These are phyloP conservation scores for Anguilla rostrata DNA, from an alignment of 2,113 vertebrate genomes.

Conservation along the genomic window DNA sequence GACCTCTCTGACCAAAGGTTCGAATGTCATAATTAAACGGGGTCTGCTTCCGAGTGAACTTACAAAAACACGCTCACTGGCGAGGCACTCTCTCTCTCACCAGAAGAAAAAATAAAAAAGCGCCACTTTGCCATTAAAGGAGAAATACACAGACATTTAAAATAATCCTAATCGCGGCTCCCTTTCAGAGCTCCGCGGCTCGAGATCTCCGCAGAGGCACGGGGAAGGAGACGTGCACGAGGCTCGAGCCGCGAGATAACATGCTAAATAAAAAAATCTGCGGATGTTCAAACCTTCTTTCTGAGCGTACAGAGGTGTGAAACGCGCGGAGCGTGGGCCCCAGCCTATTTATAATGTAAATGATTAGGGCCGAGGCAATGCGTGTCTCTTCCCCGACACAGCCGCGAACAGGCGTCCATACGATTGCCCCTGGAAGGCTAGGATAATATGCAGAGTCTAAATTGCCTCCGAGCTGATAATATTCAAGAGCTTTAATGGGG, in stretches of 20 bases:
- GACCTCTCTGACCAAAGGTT: not conserved
- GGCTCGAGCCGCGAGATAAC: conserved; percentile 37
- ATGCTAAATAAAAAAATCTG: not conserved
- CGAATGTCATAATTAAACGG: conserved; percentile 38
- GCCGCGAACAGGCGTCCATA: not conserved
- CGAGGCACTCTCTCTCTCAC: conserved; percentile 24
- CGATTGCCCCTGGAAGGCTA: not conserved
- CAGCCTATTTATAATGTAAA: not conserved
- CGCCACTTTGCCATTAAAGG: conserved; percentile 43
- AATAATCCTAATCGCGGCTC: conserved; percentile 56
- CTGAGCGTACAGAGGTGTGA: not conserved
- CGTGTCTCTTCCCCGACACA: not conserved
- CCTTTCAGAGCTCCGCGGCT: conserved; percentile 33
- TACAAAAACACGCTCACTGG: not conserved
- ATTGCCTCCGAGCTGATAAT: conserved; percentile 3
- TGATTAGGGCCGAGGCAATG: not conserved
- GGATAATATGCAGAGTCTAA: not conserved
- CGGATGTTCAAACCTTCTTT: conserved; percentile 23
- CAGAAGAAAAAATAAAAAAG: conserved; percentile 10
- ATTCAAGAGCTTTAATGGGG: conserved; percentile 12
- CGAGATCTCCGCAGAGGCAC: conserved; percentile 43
- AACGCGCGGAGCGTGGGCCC: not conserved
- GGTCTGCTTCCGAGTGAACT: conserved; percentile 40
- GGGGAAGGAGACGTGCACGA: conserved; percentile 5
- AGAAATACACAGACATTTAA: conserved; percentile 56